Evolutionary conservation across 1,140 invertebrate species (phyloP), one percentile per base, ranked within the genome.

Genomic region (Globodera rostochiensis): DNA sequence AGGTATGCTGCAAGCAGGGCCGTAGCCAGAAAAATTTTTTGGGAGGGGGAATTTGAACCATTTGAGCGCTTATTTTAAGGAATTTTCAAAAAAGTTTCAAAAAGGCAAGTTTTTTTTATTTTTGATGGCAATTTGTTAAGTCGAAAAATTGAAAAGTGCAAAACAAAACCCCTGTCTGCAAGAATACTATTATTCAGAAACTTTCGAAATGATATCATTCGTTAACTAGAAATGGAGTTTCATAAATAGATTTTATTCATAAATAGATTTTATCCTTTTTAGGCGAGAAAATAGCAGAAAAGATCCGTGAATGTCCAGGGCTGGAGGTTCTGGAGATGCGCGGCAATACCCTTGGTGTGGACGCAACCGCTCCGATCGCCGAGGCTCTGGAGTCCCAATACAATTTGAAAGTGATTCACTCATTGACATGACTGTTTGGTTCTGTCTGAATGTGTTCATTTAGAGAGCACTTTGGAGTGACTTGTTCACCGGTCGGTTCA

Each of bases 401-500:
- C 6, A 76, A 82, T 45, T 76, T 88, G 36, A 82, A 83, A 60
- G 71, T 80, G 19, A 46, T 36, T 36, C 3, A 36, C 36, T 36
- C 36, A 36, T 36, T 36, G 36, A 36, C 36, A 36, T n/a, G 69
- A 19, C 5, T 21, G 49, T 79, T 50, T 47, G 19, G 47, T 21
- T 77, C 53, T 19, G 46, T 57, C 6, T 83, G 21, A 25, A 77
- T 47, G 4, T 67, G 15, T 19, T 85, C 21, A 57, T 82, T 45
- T n/a, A 77, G 69, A 45, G 78, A 49, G 87, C 86, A 11, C 36
- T 87, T 5, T 98, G 96, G 94, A 97, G 96, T 87, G 96, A 99
- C 90, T 94, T 98, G 92, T 99, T 99, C 86, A 97, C 96, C 13
- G 93, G 96, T 0, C 92, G 97, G 73, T 92, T 96, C 89, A 98